Conservation (phyloP, 2,797 vertebrate genomes). For the Muraenolepis orangiensis region DNA sequence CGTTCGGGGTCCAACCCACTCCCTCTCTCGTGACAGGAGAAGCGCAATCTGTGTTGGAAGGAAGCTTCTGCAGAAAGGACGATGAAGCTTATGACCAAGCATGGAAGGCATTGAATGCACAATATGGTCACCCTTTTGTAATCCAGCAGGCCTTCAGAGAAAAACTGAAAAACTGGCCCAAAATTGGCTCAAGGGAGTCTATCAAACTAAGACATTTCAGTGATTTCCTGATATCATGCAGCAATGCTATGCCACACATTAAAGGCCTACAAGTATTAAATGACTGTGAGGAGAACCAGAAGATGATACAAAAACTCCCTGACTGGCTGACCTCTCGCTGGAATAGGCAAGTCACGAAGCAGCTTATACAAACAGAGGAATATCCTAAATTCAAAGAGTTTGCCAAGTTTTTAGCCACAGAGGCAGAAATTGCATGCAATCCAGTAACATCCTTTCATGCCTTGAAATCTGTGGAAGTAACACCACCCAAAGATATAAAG, state of each 20-base stretch:
- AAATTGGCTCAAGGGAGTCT: neutral
- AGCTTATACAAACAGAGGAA: neutral
- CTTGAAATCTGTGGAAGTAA: neutral
- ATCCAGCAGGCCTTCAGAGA: neutral
- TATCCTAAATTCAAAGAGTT: slow-evolving; percentile 2
- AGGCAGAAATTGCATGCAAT: slow-evolving; percentile 3
- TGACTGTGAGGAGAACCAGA: neutral
- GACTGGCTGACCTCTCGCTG: neutral
- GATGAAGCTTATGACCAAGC: slow-evolving; percentile 23
- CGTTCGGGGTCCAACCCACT: too few species aligned
- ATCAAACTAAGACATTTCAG: neutral
- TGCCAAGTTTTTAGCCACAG: neutral
- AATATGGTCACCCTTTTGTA: slow-evolving; percentile 9
- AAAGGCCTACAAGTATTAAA: neutral
- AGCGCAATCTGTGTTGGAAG: neutral
- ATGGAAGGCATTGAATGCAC: neutral
- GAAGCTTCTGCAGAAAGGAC: slow-evolving; percentile 20
- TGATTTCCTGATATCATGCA: neutral
- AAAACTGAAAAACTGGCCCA: too few species aligned
- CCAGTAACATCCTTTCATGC: neutral
- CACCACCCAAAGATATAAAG: neutral
- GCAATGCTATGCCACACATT: neutral
- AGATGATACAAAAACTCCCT: neutral
- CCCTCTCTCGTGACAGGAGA: too few species aligned
- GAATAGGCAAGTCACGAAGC: neutral